Evolutionary conservation across 2,888 invertebrate species (phyloP), one percentile per base, ranked within the genome.

Genomic region (Calameuta pallipes): DNA sequence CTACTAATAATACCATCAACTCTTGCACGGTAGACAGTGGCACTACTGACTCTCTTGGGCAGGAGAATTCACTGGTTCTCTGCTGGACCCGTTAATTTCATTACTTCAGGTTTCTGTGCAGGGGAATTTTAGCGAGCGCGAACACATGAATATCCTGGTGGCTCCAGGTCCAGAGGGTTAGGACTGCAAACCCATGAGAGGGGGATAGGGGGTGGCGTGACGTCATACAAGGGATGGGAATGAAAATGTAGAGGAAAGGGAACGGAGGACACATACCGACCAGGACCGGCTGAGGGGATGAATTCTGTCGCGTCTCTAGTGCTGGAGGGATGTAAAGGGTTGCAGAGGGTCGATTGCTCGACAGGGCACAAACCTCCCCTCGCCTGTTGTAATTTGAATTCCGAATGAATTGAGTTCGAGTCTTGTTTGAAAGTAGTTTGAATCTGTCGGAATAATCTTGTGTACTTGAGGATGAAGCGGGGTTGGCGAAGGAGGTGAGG

Each of bases 401-500:
- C 89, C 89, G 86, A 85, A 85, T 87, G 87, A 89, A 89, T 89
- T 85, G 87, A 88, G 87, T 86, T 87, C 83, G 83, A 84, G 84
- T 80, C 84, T 83, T 83, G 82, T 84, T 84, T 81, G 79, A 83
- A 84, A 83, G 85, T 87, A 86, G 84, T 84, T 83, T 82, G 83
- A 83, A 83, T 85, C 84, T 83, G 87, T 35, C 79, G 35, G 36
- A 34, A 71, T 75, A 80, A 78, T 79, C n/a, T 74, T 30, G 78
- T 74, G 15, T 36, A 76, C 76, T n/a, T 69, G 77, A 33, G 15
- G 68, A 37, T 41, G 41, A 75, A 11, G 37, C 37, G 75, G 34
- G 73, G 70, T 15, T 15, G 41, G 41, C 68, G 23, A 23, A n/a
- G 70, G 11, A 9, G 23, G 41, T 0, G 36, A 3, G 36, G 11